Evolutionary conservation across 2,888 invertebrate species (phyloP).

Genomic region (Lutraria lutraria): DNA sequence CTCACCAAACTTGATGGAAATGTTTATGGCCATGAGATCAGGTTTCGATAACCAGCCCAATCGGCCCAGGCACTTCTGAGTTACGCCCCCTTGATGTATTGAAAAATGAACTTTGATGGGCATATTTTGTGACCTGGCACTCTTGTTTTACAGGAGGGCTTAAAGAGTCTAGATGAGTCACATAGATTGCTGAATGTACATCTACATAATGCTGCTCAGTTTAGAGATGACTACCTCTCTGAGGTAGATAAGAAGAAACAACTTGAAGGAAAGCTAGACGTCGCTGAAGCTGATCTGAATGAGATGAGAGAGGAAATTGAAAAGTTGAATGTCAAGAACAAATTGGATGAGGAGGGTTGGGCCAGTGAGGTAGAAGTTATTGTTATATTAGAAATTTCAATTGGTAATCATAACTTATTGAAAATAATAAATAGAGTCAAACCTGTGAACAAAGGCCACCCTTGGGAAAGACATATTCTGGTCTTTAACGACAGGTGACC

Average conservation of each 20-base stretch:
- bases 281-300: slow-evolving; percentile 21
- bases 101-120: too few species aligned
- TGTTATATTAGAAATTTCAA: too few species aligned
- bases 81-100: too few species aligned
- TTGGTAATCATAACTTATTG: not conserved
- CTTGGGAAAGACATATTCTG: too few species aligned
- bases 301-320: slow-evolving; percentile 38
- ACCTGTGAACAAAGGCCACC: too few species aligned
- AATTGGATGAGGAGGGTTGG: slow-evolving; percentile 32
- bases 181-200: slow-evolving; percentile 71
- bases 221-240: slow-evolving; percentile 57
- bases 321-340: not conserved
- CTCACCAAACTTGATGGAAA: too few species aligned
- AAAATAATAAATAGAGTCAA: not conserved
- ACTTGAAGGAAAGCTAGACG: slow-evolving; percentile 41
- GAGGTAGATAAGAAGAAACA: slow-evolving; percentile 40
- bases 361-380: not conserved
- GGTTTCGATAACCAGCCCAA: too few species aligned
- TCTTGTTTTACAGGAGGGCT: slow-evolving; percentile 59
- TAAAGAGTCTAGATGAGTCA: slow-evolving; percentile 63
- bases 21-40: too few species aligned
- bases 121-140: too few species aligned
- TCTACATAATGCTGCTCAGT: slow-evolving; percentile 70
- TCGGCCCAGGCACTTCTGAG: too few species aligned
- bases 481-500: too few species aligned